These are phyloP conservation scores for Thereva nobilitata DNA, from an alignment of 2,888 invertebrate genomes.

Conservation along the genomic window DNA sequence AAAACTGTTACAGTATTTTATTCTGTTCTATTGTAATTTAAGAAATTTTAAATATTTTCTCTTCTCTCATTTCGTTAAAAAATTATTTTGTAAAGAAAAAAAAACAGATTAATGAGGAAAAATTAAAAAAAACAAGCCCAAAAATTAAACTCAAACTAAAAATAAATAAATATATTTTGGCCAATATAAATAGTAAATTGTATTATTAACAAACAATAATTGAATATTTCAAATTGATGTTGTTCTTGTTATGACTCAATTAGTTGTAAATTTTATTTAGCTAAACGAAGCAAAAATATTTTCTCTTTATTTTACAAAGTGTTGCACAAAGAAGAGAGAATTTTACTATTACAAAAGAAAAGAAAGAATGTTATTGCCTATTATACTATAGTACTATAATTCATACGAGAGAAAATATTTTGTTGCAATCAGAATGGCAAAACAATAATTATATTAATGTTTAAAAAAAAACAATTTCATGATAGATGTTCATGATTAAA, in stretches of 20 bases:
- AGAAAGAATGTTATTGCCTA: slow-evolving; percentile 7
- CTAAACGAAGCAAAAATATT: slow-evolving; percentile 3
- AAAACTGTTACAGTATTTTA: slow-evolving; percentile 29
- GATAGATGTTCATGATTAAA: slow-evolving; percentile 39
- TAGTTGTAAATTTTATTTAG: slow-evolving; percentile 17
- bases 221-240: slow-evolving; percentile 12
- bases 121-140: not conserved
- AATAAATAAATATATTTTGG: slow-evolving; percentile 17
- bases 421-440: too few species aligned
- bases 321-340: slow-evolving; percentile 10
- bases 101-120: not conserved
- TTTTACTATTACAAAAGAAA: slow-evolving; percentile 22
- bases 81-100: slow-evolving; percentile 16
- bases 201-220: too few species aligned
- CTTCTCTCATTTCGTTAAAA: not conserved
- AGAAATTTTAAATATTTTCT: not conserved
- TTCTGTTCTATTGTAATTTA: slow-evolving; percentile 24
- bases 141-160: slow-evolving; percentile 16
- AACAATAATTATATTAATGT: slow-evolving; percentile 20
- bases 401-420: too few species aligned
- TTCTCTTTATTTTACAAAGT: slow-evolving; percentile 23
- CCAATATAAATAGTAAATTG: not conserved
- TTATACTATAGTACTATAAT: too few species aligned
- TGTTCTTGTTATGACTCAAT: slow-evolving; percentile 27
- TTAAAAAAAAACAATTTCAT: too few species aligned